Percentiles rank a stretch among this genome's conserved stretches.
These are phyloP conservation scores for Scopus umbretta DNA, from an alignment of 2,113 vertebrate genomes.

Conservation along the genomic window DNA sequence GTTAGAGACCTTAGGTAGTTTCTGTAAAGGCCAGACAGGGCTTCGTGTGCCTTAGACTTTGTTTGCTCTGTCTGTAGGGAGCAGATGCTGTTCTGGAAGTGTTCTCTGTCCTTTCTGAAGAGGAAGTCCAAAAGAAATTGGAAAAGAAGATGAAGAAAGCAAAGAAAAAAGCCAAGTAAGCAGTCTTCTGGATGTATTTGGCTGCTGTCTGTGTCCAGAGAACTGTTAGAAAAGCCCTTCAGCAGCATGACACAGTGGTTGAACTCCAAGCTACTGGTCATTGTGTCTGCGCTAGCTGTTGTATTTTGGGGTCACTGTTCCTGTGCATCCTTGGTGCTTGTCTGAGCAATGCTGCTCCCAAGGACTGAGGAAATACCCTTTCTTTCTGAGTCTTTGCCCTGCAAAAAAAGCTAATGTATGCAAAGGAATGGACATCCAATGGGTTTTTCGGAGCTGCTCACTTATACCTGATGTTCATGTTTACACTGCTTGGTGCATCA, in stretches of 20 bases:
- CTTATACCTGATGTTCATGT: not conserved
- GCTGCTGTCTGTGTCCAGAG: not conserved
- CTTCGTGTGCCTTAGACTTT: not conserved
- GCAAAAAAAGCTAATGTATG: not conserved
- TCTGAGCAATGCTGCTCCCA: not conserved
- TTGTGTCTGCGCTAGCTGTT: not conserved
- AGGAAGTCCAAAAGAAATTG: conserved; percentile 83
- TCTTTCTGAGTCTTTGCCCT: not conserved
- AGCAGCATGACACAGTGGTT: not conserved
- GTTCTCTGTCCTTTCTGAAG: conserved; percentile 84
- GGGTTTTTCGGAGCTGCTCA: not conserved
- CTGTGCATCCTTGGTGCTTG: not conserved
- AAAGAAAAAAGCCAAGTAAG: conserved; percentile 85
- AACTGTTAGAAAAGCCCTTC: not conserved
- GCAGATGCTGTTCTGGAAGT: conserved; percentile 84
- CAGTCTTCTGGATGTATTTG: not conserved
- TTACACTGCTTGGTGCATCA: not conserved
- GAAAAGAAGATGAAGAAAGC: conserved; percentile 88
- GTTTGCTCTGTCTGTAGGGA: conserved; percentile 71
- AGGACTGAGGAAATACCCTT: not conserved
- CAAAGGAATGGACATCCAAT: not conserved
- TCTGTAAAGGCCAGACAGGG: not conserved
- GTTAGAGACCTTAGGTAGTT: not conserved
- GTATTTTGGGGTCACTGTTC: not conserved
- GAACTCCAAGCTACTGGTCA: not conserved